Percentiles rank a stretch among this genome's conserved stretches.
These are phyloP conservation scores for Meteorus sp. DNA, from an alignment of 1,140 invertebrate species.

Conservation along the genomic window DNA sequence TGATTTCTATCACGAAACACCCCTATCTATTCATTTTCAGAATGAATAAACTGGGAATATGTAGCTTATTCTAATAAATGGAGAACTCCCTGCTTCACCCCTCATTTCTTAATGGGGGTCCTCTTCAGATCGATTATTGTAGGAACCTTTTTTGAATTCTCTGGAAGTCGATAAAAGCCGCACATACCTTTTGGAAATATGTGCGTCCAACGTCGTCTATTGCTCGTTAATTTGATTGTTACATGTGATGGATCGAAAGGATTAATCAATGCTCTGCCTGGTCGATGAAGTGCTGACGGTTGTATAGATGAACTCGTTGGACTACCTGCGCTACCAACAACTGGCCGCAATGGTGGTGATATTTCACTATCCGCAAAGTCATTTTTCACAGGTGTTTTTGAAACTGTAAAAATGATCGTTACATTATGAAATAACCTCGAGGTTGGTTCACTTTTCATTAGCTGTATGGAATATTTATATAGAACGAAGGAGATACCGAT, in stretches of 20 bases:
- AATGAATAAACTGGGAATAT: no score
- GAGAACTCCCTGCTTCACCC: background rate
- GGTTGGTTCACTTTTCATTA: no score
- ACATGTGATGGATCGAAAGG: slow-evolving; percentile 97
- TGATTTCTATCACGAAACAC: slow-evolving; percentile 10
- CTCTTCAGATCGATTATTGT: background rate
- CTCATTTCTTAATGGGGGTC: background rate
- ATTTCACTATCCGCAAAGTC: slow-evolving; percentile 58
- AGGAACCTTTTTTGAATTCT: no score
- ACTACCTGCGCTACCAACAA: slow-evolving; percentile 63
- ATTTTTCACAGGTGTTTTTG: slow-evolving; percentile 46
- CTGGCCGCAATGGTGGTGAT: slow-evolving; percentile 60
- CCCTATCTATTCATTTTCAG: no score
- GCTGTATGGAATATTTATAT: no score
- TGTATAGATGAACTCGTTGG: slow-evolving; percentile 46
- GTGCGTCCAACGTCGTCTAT: slow-evolving; percentile 95
- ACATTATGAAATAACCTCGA: no score
- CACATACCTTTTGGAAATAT: slow-evolving; percentile 92
- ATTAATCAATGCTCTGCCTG: slow-evolving; percentile 84
- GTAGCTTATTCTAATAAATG: no score
- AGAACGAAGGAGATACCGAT: no score
- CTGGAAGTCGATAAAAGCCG: background rate
- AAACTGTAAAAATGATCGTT: slow-evolving; percentile 21
- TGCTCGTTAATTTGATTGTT: slow-evolving; percentile 95
- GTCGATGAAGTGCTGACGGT: slow-evolving; percentile 59